These are phyloP conservation scores for Pontoporia blainvillei DNA, from an alignment of 2,113 vertebrate genomes.

Conservation along the genomic window DNA sequence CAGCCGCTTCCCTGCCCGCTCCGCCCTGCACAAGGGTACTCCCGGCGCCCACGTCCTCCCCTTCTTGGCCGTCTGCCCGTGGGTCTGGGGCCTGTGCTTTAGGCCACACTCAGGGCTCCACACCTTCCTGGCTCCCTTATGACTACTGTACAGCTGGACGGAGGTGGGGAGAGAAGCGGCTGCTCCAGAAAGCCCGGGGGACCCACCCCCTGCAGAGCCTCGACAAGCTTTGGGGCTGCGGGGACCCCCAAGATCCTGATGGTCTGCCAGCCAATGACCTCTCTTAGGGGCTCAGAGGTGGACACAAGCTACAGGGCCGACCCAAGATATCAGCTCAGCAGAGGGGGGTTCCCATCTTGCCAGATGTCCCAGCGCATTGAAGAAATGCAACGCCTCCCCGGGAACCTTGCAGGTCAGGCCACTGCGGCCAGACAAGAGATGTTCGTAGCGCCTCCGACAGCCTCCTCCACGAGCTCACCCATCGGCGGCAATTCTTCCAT, in stretches of 20 bases:
- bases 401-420: background rate
- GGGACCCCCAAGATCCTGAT: background rate
- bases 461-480: background rate
- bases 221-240: fast-evolving
- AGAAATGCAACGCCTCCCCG: too few species aligned
- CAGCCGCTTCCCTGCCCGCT: background rate
- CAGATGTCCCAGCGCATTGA: background rate
- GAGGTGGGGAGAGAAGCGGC: too few species aligned
- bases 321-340: background rate
- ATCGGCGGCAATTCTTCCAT: fast-evolving
- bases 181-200: background rate
- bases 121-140: background rate
- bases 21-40: fast-evolving
- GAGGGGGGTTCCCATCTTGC: too few species aligned
- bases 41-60: background rate
- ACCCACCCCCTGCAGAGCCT: background rate
- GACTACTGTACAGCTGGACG: too few species aligned
- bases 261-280: background rate
- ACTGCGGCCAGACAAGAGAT: too few species aligned
- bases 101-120: background rate
- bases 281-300: background rate
- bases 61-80: fast-evolving
- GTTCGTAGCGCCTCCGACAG: fast-evolving
- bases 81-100: fast-evolving
- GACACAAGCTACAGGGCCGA: background rate